A percentile compares a stretch with the other conserved stretches of the same genome.
These are phyloP conservation scores for Pygoscelis antarcticus DNA, from an alignment of 2,113 vertebrate genomes.

Conservation along the genomic window DNA sequence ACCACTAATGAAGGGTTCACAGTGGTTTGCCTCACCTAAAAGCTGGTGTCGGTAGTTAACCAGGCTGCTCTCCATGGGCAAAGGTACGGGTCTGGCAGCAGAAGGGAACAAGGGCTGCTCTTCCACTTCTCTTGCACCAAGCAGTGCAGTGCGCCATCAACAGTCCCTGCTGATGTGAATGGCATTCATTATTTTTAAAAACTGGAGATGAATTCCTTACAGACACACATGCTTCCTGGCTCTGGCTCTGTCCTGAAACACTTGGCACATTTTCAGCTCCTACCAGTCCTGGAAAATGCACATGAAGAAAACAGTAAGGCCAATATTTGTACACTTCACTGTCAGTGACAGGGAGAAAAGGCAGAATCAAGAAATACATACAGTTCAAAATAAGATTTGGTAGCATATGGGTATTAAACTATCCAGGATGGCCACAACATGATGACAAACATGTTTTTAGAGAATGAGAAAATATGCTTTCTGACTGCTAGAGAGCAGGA, in stretches of 20 bases:
- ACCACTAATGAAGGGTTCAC: background rate
- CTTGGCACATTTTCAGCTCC: background rate
- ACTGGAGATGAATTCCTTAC: background rate
- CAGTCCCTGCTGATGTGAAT: conserved; percentile 3
- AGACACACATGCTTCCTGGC: background rate
- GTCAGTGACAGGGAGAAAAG: background rate
- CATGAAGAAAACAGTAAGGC: background rate
- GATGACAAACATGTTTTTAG: background rate
- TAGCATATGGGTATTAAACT: background rate
- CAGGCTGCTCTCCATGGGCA: background rate
- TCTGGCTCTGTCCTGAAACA: background rate
- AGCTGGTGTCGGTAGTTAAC: background rate
- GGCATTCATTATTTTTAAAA: background rate
- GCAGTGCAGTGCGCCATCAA: background rate
- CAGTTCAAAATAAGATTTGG: background rate
- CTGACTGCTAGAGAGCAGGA: background rate
- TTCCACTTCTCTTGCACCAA: background rate
- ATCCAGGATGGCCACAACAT: background rate
- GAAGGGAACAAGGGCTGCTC: background rate
- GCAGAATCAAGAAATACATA: background rate
- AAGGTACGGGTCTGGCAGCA: background rate
- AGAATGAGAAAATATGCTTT: background rate
- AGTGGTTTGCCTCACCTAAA: background rate
- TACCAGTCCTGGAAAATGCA: background rate
- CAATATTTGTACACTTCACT: background rate